A percentile compares a stretch with the other conserved stretches of the same genome.
These are phyloP conservation scores for Zaprionus tsacasi DNA, from an alignment of 1,140 invertebrate genomes.

Conservation along the genomic window DNA sequence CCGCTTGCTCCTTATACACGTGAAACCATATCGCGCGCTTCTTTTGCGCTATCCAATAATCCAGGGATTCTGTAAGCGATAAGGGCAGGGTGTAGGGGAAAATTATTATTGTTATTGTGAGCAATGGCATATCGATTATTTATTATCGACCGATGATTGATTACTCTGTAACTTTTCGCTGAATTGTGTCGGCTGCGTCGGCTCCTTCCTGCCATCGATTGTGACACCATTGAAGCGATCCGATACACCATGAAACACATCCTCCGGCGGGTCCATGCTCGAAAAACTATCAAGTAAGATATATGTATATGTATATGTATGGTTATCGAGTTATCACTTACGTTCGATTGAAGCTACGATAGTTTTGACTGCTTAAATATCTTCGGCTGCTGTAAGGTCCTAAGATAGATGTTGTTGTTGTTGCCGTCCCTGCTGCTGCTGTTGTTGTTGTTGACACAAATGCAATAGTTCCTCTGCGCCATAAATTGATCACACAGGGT, in stretches of 20 bases:
- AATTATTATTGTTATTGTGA: neutral
- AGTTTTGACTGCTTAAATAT: neutral
- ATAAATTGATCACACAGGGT: slow-evolving; percentile 49
- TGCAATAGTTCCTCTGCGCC: slow-evolving; percentile 33
- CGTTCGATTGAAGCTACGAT: slow-evolving; percentile 13
- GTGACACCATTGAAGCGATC: slow-evolving; percentile 90
- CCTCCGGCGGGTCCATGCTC: slow-evolving; percentile 61
- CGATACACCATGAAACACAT: slow-evolving; percentile 85
- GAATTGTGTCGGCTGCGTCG: slow-evolving; percentile 85
- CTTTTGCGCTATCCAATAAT: slow-evolving; percentile 88
- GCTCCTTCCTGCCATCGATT: slow-evolving; percentile 86
- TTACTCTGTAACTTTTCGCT: slow-evolving; percentile 86
- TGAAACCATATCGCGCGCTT: slow-evolving; percentile 93
- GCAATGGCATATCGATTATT: no score
- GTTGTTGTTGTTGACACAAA: slow-evolving; percentile 8
- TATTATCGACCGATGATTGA: slow-evolving; percentile 12
- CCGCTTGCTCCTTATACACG: slow-evolving; percentile 88
- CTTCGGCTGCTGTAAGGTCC: neutral
- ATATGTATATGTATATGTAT: neutral
- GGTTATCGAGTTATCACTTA: slow-evolving; percentile 10
- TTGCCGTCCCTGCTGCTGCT: neutral
- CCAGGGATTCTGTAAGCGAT: slow-evolving; percentile 88
- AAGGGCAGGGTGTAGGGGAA: slow-evolving; percentile 12
- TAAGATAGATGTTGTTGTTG: neutral
- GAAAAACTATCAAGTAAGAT: slow-evolving; percentile 19